A percentile compares a stretch with the other conserved stretches of the same genome.
phyloP scores from a whole-genome alignment of 2,888 invertebrate species.

The Gari tellinella region DNA sequence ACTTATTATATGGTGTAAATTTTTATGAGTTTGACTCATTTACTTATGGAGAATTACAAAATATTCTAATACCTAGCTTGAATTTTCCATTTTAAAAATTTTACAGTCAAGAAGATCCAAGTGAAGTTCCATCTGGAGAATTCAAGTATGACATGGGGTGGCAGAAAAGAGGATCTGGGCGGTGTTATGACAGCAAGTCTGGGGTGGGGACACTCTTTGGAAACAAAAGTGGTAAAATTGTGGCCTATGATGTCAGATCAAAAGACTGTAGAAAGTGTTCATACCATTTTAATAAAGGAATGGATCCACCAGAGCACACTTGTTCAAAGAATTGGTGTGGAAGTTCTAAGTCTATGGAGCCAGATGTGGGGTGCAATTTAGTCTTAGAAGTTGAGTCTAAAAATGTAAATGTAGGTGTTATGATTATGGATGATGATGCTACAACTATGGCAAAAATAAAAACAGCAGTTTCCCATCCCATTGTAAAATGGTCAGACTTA shows the following conservation, averaged over 20 bases:
- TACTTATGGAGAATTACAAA: too few relatives aligned
- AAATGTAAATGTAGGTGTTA: slow-evolving; percentile 12
- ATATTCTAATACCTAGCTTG: too few relatives aligned
- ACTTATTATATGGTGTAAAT: too few relatives aligned
- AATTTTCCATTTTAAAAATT: too few relatives aligned
- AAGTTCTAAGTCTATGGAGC: slow-evolving; percentile 37
- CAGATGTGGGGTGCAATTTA: slow-evolving; percentile 25
- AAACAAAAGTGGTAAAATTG: slow-evolving; percentile 19
- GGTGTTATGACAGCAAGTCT: slow-evolving; percentile 26
- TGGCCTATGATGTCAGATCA: slow-evolving; percentile 4
- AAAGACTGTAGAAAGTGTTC: slow-evolving; percentile 24
- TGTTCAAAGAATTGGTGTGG: slow-evolving; percentile 29
- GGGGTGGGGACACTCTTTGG: slow-evolving; percentile 29
- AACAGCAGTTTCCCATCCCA: slow-evolving; percentile 3
- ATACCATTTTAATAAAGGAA: not conserved
- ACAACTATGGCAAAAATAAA: slow-evolving; percentile 30
- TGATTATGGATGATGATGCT: slow-evolving; percentile 37
- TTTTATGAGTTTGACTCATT: too few relatives aligned
- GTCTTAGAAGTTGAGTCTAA: slow-evolving; percentile 13
- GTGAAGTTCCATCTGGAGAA: not conserved
- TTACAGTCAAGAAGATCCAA: too few relatives aligned
- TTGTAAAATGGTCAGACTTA: slow-evolving; percentile 31
- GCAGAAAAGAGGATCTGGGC: slow-evolving; percentile 31
- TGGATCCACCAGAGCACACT: not conserved
- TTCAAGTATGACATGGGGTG: slow-evolving; percentile 36